Evolutionary conservation across 2,888 invertebrate species (phyloP).

Genomic region (Apotomis betuletana): DNA sequence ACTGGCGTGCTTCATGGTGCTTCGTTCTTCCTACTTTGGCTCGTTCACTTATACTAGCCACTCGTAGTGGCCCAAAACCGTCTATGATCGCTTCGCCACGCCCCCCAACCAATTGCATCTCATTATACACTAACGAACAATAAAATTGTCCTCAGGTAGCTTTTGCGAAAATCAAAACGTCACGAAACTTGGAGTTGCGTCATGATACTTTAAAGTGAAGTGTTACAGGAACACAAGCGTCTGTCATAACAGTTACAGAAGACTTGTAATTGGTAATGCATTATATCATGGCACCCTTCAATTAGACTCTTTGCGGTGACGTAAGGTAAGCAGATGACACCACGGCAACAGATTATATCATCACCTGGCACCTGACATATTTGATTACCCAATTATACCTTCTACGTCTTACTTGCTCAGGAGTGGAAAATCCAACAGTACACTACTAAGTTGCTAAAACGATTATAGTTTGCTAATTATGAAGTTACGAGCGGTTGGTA

Average conservation of each 20-base stretch:
- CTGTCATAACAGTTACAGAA: constrained; percentile 8
- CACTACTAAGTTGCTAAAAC: constrained; percentile 27
- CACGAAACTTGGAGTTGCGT: background rate
- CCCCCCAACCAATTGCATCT: no score
- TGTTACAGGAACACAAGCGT: background rate
- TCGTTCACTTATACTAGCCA: no score
- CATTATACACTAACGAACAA: no score
- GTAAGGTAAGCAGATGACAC: constrained; percentile 33
- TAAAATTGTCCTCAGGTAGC: no score
- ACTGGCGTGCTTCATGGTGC: no score
- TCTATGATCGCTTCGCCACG: no score
- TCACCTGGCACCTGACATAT: constrained; percentile 39
- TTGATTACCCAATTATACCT: constrained; percentile 47
- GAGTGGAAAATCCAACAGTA: constrained; percentile 38
- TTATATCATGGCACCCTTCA: constrained; percentile 23
- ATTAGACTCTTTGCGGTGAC: constrained; percentile 21
- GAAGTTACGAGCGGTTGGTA: constrained; percentile 29
- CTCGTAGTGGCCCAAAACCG: no score
- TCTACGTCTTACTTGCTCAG: constrained; percentile 6
- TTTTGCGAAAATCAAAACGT: no score
- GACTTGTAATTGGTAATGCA: constrained; percentile 1
- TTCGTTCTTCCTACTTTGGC: no score
- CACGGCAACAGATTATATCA: constrained; percentile 46
- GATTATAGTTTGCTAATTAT: constrained; percentile 38
- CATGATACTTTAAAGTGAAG: background rate